Base-by-base conservation (phyloP, 2,797 vertebrate species). In the Paedocypris micromegethes region DNA sequence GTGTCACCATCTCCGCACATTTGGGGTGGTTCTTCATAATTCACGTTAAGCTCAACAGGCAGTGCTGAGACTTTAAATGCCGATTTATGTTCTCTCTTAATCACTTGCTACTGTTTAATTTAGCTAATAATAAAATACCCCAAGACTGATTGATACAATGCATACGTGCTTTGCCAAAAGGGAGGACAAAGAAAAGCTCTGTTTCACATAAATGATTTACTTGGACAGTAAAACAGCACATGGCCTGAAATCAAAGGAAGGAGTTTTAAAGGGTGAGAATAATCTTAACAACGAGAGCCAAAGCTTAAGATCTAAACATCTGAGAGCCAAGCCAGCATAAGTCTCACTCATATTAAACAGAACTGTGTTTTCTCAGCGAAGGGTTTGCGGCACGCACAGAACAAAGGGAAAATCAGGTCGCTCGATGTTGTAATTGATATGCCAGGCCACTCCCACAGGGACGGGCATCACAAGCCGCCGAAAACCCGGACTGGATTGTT, bases 401-500 rank as follows among this genome's bases (percentile, higher is more conserved):
- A 76, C 68, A 70, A 71, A 63, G 55, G 63, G 71, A 50, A 72
- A 78, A 77, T 65, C 44, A 64, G 70, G 72, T 69, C 74, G 64
- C 47, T 66, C 65, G 48, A 46, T 66, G 54, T 56, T 64, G 71
- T 76, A 80, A 69, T 69, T 78, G 70, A 75, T 77, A 77, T 75
- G 72, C 72, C 7, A 43, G 54, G 70, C 72, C 75, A 67, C 65
- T 77, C 72, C 77, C 58, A 66, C 40, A 39, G 68, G 76, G 73
- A 75, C 45, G 39, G 57, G 64, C 70, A 62, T 77, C 54, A 71
- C 77, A 78, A 76, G 76, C 75, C 75, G 64, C 62, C 63, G 66
- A 78, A 80, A 77, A 75, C 69, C 66, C 62, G 70, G 59, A 68
- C 69, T 66, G 75, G 50, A 71, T 48, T 74, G 74, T 78, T 78